Percentiles rank a stretch among this genome's conserved stretches.
Evolutionary conservation across 2,113 vertebrate species (phyloP).

Genomic region (Bos taurus): DNA sequence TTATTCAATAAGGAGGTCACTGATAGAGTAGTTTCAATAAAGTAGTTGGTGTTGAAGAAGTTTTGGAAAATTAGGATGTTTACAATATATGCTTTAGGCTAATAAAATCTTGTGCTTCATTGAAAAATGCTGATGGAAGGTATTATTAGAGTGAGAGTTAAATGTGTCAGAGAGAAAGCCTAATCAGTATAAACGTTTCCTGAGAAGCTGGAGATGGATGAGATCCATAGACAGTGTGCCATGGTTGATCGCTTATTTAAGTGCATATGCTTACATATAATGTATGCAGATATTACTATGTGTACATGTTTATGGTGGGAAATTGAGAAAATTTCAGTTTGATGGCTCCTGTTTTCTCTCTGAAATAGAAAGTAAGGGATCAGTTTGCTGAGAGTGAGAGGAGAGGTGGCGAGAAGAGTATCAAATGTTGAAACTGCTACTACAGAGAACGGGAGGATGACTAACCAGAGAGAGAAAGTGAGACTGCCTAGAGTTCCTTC

Average conservation of each 20-base stretch:
- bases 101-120: background rate
- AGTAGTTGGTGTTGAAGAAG: background rate
- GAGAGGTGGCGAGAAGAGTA: background rate
- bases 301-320: background rate
- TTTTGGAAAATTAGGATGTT: background rate
- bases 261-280: background rate
- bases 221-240: background rate
- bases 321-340: background rate
- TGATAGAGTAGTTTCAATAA: background rate
- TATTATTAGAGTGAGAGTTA: background rate
- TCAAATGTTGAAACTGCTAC: background rate
- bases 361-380: background rate
- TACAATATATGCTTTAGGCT: background rate
- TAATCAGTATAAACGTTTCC: slow-evolving; percentile 8
- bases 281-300: background rate
- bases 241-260: background rate
- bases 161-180: background rate
- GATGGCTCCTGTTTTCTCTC: background rate
- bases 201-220: background rate
- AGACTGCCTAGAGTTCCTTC: background rate
- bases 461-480: background rate
- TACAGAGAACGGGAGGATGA: background rate
- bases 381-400: background rate
- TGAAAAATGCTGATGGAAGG: background rate
- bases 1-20: background rate